phyloP scores from a whole-genome alignment of 2,888 invertebrate genomes.

The Zygaena filipendulae region DNA sequence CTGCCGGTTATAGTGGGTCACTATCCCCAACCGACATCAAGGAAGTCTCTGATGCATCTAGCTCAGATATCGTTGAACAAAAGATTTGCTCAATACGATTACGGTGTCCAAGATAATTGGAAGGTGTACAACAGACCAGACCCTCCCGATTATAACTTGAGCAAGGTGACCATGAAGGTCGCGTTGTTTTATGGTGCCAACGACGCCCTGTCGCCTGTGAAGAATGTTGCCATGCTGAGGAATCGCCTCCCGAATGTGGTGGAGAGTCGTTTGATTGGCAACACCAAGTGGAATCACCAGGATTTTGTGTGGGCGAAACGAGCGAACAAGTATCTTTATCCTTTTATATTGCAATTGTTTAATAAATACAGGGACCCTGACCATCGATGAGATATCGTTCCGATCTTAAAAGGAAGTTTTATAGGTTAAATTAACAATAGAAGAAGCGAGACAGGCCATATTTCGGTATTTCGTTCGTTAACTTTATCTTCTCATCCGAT shows the following conservation, averaged over 20 bases:
- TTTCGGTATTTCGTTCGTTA: background rate
- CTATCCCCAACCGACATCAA: conserved; percentile 25
- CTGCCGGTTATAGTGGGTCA: conserved; percentile 20
- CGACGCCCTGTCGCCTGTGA: conserved; percentile 52
- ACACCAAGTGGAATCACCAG: conserved; percentile 25
- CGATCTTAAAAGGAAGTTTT: too few species aligned
- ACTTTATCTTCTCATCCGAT: too few species aligned
- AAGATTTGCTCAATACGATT: conserved; percentile 20
- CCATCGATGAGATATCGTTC: too few species aligned
- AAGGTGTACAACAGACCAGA: conserved; percentile 16
- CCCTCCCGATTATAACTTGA: conserved; percentile 23
- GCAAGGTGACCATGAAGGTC: conserved; percentile 23
- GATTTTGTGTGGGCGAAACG: conserved; percentile 26
- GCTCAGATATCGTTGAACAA: conserved; percentile 18
- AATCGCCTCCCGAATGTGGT: conserved; percentile 24
- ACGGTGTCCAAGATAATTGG: conserved; percentile 16
- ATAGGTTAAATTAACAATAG: too few species aligned
- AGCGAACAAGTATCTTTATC: conserved; percentile 26
- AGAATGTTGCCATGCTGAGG: conserved; percentile 20
- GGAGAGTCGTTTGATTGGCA: conserved; percentile 20
- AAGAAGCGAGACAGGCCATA: too few species aligned
- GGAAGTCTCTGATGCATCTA: conserved; percentile 22
- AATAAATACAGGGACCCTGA: conserved; percentile 15
- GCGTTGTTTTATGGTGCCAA: conserved; percentile 54
- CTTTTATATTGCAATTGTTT: conserved; percentile 20